phyloP scores from a whole-genome alignment of 2,797 vertebrate species.

The Thunnus albacares region DNA sequence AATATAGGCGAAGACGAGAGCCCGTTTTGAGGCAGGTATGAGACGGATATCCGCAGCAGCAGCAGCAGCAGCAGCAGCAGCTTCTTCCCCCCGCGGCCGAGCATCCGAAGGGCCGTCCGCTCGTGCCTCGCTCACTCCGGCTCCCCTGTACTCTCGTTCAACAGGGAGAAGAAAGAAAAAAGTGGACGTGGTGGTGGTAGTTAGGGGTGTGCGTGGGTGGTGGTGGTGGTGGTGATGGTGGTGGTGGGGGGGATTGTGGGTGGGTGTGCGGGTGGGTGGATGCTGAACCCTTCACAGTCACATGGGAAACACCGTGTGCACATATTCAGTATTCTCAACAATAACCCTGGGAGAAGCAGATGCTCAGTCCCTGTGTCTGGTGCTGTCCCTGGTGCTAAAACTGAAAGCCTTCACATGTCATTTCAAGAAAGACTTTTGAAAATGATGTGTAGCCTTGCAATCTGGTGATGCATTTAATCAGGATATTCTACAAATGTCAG shows the following conservation, averaged over 20 bases:
- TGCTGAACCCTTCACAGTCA: constrained; percentile 73
- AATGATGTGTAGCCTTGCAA: not conserved
- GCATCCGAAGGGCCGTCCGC: constrained; percentile 72
- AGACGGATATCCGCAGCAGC: constrained; percentile 77
- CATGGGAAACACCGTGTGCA: constrained; percentile 58
- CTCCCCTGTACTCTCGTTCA: constrained; percentile 58
- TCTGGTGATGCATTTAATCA: not conserved
- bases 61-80: constrained; percentile 54
- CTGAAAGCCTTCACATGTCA: constrained; percentile 14
- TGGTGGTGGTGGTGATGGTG: constrained; percentile 53
- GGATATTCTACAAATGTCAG: not conserved
- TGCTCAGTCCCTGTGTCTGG: constrained; percentile 46
- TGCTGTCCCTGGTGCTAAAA: constrained; percentile 85
- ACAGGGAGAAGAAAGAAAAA: constrained; percentile 76
- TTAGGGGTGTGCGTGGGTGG: constrained; percentile 38
- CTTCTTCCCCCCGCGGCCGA: constrained; percentile 55
- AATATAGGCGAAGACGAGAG: constrained; percentile 33
- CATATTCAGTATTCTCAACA: constrained; percentile 39
- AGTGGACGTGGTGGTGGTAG: constrained; percentile 65
- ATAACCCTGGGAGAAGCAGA: constrained; percentile 11
- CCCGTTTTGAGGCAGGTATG: constrained; percentile 67
- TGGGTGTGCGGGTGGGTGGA: constrained; percentile 60
- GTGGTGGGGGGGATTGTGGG: constrained; percentile 30
- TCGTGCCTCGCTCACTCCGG: constrained; percentile 55
- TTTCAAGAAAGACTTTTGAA: not conserved